Percentiles rank a stretch among this genome's conserved stretches.
Evolutionary conservation across 2,797 vertebrate species (phyloP).

Genomic region (Pelobates cultripes): DNA sequence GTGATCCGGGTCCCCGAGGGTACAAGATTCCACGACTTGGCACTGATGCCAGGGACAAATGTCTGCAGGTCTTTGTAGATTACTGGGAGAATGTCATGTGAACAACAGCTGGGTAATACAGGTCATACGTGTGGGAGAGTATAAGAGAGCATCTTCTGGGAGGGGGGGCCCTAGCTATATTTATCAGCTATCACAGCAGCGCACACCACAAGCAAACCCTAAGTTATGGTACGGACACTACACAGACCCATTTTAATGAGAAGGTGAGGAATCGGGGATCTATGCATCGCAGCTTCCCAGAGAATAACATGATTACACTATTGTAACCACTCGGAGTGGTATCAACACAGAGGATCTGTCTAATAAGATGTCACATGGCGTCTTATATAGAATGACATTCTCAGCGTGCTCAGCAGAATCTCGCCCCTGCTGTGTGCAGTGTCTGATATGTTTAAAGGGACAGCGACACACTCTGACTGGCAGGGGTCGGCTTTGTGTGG

Average conservation of each 20-base stretch:
- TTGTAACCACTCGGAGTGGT: slow-evolving; percentile 14
- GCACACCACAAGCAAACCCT: not conserved
- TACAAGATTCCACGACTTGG: not conserved
- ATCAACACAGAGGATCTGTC: slow-evolving; percentile 27
- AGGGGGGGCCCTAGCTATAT: slow-evolving; percentile 8
- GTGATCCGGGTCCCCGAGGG: not conserved
- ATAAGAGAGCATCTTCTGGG: not conserved
- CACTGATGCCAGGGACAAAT: slow-evolving; percentile 1
- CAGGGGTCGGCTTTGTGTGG: no score
- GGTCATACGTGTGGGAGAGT: slow-evolving; percentile 36
- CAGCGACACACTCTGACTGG: slow-evolving; percentile 1
- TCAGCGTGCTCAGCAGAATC: slow-evolving; percentile 19
- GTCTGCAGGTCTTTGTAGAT: slow-evolving; percentile 32
- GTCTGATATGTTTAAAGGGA: slow-evolving; percentile 46
- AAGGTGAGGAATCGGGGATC: not conserved
- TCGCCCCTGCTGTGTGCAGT: slow-evolving; percentile 12
- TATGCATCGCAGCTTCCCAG: not conserved
- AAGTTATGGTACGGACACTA: no score
- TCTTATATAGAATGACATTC: slow-evolving; percentile 23
- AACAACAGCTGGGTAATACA: slow-evolving; percentile 37
- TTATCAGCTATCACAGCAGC: not conserved
- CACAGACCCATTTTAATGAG: not conserved
- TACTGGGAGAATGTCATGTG: slow-evolving; percentile 35
- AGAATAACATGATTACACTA: slow-evolving; percentile 18
- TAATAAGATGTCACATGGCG: slow-evolving; percentile 19